Conservation (phyloP, 2,797 vertebrate genomes). For the Zenarchopterus dispar region DNA sequence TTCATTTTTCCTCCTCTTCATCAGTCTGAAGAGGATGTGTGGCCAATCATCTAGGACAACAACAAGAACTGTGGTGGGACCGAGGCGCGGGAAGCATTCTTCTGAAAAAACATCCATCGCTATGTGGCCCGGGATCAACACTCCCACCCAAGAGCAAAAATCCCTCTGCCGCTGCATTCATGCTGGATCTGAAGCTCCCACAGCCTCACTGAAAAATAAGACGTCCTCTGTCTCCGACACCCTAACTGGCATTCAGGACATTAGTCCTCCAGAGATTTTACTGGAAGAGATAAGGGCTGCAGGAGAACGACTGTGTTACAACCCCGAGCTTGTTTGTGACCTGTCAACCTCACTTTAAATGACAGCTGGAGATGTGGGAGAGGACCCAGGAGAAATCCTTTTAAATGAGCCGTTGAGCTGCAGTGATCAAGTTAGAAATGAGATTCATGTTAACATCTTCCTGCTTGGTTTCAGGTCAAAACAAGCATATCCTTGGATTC, state of each 20-base stretch:
- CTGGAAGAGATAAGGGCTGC: slow-evolving; percentile 59
- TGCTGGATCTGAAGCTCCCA: slow-evolving; percentile 83
- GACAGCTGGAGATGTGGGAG: slow-evolving; percentile 3
- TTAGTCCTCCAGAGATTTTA: slow-evolving; percentile 65
- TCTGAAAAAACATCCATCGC: slow-evolving; percentile 80
- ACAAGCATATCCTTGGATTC: background rate
- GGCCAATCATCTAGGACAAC: slow-evolving; percentile 77
- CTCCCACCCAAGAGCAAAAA: slow-evolving; percentile 75
- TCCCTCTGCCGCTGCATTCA: slow-evolving; percentile 75
- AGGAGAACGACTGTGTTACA: slow-evolving; percentile 33
- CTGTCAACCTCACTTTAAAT: slow-evolving; percentile 33
- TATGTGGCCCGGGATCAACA: slow-evolving; percentile 85
- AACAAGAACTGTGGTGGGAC: slow-evolving; percentile 86
- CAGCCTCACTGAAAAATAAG: slow-evolving; percentile 69
- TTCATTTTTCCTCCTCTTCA: slow-evolving; percentile 69
- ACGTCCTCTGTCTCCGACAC: slow-evolving; percentile 83
- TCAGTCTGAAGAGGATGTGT: slow-evolving; percentile 62
- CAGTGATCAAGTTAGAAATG: background rate
- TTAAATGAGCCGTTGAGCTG: too few relatives aligned
- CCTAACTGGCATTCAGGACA: slow-evolving; percentile 77
- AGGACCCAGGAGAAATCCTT: background rate
- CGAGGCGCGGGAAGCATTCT: slow-evolving; percentile 89
- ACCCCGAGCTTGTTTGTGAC: slow-evolving; percentile 33
- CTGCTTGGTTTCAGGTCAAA: background rate
- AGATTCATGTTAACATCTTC: background rate